phyloP scores from a whole-genome alignment of 2,113 vertebrate species.

The Muntiacus muntjak region DNA sequence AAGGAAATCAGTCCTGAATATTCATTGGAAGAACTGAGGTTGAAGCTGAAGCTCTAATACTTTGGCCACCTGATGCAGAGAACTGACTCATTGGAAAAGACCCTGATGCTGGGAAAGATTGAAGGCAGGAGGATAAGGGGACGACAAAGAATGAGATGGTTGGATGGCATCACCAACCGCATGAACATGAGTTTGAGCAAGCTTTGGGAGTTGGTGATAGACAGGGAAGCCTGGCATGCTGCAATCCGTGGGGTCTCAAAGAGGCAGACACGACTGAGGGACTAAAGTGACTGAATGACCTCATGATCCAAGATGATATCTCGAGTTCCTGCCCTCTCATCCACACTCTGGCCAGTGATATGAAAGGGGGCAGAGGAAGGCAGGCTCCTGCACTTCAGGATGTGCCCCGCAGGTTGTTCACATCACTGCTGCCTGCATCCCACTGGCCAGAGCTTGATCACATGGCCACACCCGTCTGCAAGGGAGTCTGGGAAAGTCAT shows the following conservation, averaged over 20 bases:
- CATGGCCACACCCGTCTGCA: background rate
- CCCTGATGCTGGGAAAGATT: background rate
- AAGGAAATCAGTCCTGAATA: background rate
- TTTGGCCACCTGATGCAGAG: background rate
- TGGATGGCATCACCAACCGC: background rate
- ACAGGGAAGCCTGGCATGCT: background rate
- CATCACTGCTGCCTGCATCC: background rate
- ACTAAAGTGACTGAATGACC: background rate
- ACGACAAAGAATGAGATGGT: background rate
- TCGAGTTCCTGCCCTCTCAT: background rate
- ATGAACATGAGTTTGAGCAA: background rate
- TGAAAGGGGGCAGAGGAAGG: background rate
- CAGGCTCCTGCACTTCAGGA: too few relatives aligned
- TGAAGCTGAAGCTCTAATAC: background rate
- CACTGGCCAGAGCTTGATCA: background rate
- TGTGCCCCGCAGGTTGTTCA: rapidly evolving
- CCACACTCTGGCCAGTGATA: background rate
- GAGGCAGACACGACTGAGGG: background rate
- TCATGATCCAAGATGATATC: background rate
- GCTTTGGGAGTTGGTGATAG: background rate
- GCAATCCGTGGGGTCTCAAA: background rate
- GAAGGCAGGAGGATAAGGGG: background rate
- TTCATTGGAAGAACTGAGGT: background rate
- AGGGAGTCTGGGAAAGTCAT: background rate
- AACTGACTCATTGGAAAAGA: background rate